Conservation (phyloP, 2,888 invertebrate species). For the Plagodis dolabraria region DNA sequence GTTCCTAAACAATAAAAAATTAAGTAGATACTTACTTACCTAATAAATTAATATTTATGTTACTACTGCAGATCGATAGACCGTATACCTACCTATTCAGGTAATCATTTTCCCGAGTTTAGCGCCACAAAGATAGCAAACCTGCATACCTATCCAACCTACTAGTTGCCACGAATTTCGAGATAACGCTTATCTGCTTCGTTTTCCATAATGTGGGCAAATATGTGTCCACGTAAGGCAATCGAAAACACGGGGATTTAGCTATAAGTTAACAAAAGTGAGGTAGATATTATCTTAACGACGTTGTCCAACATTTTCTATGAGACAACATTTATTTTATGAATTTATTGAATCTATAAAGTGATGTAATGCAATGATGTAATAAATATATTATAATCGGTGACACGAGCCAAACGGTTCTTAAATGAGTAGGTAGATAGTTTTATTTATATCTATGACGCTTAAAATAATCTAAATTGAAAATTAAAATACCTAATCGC, state of each 20-base stretch:
- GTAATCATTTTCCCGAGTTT: neutral
- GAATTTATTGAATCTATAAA: constrained; percentile 10
- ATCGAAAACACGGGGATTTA: constrained; percentile 22
- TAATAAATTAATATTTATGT: no score
- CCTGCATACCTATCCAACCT: constrained; percentile 8
- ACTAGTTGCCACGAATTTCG: constrained; percentile 23
- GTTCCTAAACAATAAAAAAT: no score
- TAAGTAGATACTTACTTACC: no score
- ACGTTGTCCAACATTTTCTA: constrained; percentile 10
- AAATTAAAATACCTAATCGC: no score
- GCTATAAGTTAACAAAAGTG: constrained; percentile 14
- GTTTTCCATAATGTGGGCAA: constrained; percentile 42
- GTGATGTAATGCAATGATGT: neutral
- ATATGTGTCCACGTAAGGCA: constrained; percentile 28
- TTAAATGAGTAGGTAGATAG: no score
- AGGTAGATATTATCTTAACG: constrained; percentile 1
- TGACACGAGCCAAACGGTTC: no score
- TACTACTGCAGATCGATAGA: no score
- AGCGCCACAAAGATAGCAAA: constrained; percentile 30
- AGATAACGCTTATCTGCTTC: constrained; percentile 41
- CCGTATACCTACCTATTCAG: no score
- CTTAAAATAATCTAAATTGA: no score
- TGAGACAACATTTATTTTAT: constrained; percentile 1
- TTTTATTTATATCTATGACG: no score
- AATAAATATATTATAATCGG: neutral